phyloP scores from a whole-genome alignment of 2,888 invertebrate genomes.

The Osmoderma eremita region DNA sequence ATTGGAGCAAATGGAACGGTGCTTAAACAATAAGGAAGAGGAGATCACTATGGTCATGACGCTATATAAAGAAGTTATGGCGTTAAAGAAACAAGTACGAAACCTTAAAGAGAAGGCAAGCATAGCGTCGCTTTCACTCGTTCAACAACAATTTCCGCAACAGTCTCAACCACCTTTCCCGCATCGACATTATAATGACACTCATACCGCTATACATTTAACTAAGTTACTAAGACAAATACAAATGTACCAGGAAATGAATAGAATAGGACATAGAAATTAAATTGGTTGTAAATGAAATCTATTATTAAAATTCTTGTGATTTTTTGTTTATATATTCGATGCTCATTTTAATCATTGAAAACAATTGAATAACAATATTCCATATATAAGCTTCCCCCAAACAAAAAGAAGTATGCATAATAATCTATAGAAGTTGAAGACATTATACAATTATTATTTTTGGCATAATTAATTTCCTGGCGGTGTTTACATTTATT shows the following conservation, averaged over 20 bases:
- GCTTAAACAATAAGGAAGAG: constrained; percentile 60
- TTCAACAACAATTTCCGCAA: constrained; percentile 41
- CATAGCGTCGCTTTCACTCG: constrained; percentile 50
- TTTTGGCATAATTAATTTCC: too few relatives aligned
- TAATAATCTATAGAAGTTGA: too few relatives aligned
- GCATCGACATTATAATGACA: constrained; percentile 54
- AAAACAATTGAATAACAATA: too few relatives aligned
- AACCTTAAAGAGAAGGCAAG: constrained; percentile 56
- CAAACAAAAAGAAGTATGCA: too few relatives aligned
- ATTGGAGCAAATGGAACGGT: constrained; percentile 58
- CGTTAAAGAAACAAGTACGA: constrained; percentile 61
- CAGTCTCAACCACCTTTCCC: constrained; percentile 25
- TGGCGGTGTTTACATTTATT: too few relatives aligned
- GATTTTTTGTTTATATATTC: neutral
- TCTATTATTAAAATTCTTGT: constrained; percentile 29
- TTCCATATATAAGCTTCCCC: too few relatives aligned
- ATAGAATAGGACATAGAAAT: constrained; percentile 43
- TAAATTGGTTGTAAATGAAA: constrained; percentile 33
- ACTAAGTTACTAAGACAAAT: constrained; percentile 62
- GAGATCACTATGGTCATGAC: constrained; percentile 63
- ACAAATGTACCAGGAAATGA: constrained; percentile 58
- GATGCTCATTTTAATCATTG: too few relatives aligned
- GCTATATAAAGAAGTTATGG: constrained; percentile 62
- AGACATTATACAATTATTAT: too few relatives aligned
- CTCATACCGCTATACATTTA: constrained; percentile 59